Evolutionary conservation across 2,797 vertebrate species (phyloP), one percentile per base, ranked within the genome.

Genomic region (Sphaeramia orbicularis): DNA sequence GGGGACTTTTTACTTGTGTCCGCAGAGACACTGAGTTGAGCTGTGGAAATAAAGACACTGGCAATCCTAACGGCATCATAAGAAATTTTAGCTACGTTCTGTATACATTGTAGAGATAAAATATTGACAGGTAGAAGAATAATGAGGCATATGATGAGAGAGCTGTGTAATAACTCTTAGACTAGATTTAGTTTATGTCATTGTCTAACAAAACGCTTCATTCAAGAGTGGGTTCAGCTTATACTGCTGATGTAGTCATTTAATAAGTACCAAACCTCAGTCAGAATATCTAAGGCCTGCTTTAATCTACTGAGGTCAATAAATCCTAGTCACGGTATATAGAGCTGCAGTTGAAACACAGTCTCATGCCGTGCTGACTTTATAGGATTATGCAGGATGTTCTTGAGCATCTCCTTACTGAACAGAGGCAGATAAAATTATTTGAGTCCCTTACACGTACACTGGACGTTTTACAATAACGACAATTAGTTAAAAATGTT

Each of bases 331-430:
- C 27, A 52, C 67, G 67, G 71, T 76, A 81, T 76, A 81, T 68
- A 76, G 65, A 58, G 52, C 57, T 42, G 44, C 60, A 45, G 71
- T 36, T 80, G 43, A 80, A 85, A 55, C 11, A 10, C 65, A 67
- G 69, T 50, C 52, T 71, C 71, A 61, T 60, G 52, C 76, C 50
- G 55, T 4, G 56, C 65, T 50, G 63, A 74, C 71, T 65, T 85
- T 59, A 50, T 11, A 18, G 67, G 83, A 88, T 86, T 76, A 79
- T 61, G 50, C 60, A 49, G 55, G 76, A 86, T 88, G 69, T 76
- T 75, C 65, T 68, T 64, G 52, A 19, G n/a, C 10, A 35, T 60
- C 10, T 41, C 13, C 13, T 72, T 62, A 58, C 59, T 50, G 30
- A 72, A 43, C 43, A 54, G 61, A 54, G 43, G 45, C 15, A 55